These are phyloP conservation scores for Drosophila repleta DNA, from an alignment of 1,140 invertebrate genomes.

Conservation along the genomic window DNA sequence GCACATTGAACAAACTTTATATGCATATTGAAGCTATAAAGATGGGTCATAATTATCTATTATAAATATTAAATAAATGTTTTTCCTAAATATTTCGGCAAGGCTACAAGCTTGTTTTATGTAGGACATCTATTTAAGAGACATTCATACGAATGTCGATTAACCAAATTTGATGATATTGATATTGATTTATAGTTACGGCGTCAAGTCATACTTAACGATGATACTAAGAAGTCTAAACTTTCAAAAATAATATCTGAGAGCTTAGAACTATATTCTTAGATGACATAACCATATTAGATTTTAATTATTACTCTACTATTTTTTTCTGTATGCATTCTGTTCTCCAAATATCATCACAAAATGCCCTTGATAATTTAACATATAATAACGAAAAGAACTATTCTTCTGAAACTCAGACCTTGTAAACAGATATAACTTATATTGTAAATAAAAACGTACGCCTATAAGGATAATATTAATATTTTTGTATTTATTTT, in stretches of 20 bases:
- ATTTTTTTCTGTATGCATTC: too few relatives aligned
- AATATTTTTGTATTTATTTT: too few relatives aligned
- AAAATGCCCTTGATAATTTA: too few relatives aligned
- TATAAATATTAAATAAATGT: slow-evolving; percentile 60
- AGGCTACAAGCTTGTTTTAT: slow-evolving; percentile 69
- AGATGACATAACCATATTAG: too few relatives aligned
- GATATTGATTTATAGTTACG: slow-evolving; percentile 66
- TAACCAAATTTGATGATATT: slow-evolving; percentile 46
- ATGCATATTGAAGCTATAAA: slow-evolving; percentile 60
- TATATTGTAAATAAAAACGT: too few relatives aligned
- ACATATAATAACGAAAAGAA: too few relatives aligned
- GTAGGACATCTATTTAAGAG: slow-evolving; percentile 66
- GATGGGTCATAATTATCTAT: slow-evolving; percentile 74
- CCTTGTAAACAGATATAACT: too few relatives aligned
- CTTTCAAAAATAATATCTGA: neutral
- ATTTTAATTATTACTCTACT: too few relatives aligned
- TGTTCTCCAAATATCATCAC: too few relatives aligned
- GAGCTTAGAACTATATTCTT: too few relatives aligned
- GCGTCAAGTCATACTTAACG: slow-evolving; percentile 48
- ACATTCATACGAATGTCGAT: slow-evolving; percentile 16
- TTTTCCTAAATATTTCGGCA: slow-evolving; percentile 67
- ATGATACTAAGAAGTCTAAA: slow-evolving; percentile 31
- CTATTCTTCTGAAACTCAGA: too few relatives aligned
- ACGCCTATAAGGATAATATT: too few relatives aligned
- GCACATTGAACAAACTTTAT: slow-evolving; percentile 61